A percentile compares a stretch with the other conserved stretches of the same genome.
phyloP scores from a whole-genome alignment of 2,888 invertebrate species.

The Euproctis similis region DNA sequence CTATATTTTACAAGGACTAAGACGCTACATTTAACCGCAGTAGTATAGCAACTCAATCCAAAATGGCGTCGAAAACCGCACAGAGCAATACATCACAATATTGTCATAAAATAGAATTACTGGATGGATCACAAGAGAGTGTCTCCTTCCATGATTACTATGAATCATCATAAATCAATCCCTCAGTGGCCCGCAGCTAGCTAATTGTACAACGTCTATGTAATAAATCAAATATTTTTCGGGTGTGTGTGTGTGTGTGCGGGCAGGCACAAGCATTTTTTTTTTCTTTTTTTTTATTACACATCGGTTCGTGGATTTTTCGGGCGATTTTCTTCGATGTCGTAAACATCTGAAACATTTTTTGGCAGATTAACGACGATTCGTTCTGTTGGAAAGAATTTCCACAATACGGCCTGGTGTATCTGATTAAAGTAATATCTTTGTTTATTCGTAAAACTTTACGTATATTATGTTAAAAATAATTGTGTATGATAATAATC shows the following conservation, averaged over 20 bases:
- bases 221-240: constrained; percentile 68
- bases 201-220: constrained; percentile 63
- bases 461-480: too few relatives aligned
- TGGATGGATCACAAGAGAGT: constrained; percentile 52
- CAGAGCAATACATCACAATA: constrained; percentile 45
- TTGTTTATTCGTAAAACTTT: too few relatives aligned
- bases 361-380: constrained; percentile 38
- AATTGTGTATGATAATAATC: too few relatives aligned
- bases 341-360: constrained; percentile 52
- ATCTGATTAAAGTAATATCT: too few relatives aligned
- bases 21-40: constrained; percentile 37
- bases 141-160: constrained; percentile 54
- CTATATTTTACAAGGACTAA: constrained; percentile 14
- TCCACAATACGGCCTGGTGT: constrained; percentile 15
- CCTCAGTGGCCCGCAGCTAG: constrained; percentile 62
- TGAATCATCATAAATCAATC: constrained; percentile 71
- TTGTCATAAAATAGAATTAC: constrained; percentile 64
- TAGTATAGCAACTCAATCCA: constrained; percentile 36
- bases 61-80: constrained; percentile 55
- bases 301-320: too few relatives aligned
- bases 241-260: constrained; percentile 53
- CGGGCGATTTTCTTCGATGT: constrained; percentile 26
- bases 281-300: too few relatives aligned
- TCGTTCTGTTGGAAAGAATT: constrained; percentile 32
- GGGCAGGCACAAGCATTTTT: constrained; percentile 56